Evolutionary conservation across 2,888 invertebrate genomes (phyloP).

Genomic region (Himalopsyche japonica): DNA sequence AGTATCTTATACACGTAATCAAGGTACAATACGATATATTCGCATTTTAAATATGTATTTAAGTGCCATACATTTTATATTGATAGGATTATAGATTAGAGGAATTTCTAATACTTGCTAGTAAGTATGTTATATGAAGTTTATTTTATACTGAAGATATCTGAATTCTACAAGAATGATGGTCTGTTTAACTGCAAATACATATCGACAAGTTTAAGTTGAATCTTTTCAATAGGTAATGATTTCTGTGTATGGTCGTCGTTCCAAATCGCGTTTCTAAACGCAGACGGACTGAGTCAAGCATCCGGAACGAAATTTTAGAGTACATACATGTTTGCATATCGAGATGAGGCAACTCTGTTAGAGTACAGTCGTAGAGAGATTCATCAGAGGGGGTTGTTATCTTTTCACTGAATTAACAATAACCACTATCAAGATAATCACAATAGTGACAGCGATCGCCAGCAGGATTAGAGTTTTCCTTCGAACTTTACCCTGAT

Average conservation of each 20-base stretch:
- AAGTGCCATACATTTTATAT: slow-evolving; percentile 7
- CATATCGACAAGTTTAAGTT: neutral
- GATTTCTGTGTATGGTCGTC: neutral
- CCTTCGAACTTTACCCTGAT: slow-evolving; percentile 76
- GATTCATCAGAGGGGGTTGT: slow-evolving; percentile 35
- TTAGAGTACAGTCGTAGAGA: neutral
- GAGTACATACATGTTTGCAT: neutral
- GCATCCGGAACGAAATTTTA: neutral
- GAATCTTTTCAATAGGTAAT: neutral
- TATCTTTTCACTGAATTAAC: slow-evolving; percentile 62
- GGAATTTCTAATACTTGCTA: slow-evolving; percentile 2
- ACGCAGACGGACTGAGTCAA: neutral
- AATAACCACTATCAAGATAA: slow-evolving; percentile 70
- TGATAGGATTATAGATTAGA: neutral
- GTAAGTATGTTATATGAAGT: neutral
- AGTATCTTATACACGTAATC: slow-evolving; percentile 8
- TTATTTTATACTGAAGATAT: neutral
- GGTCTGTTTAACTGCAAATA: neutral
- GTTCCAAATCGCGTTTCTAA: neutral
- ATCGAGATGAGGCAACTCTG: neutral
- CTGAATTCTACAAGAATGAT: neutral
- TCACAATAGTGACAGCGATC: slow-evolving; percentile 68
- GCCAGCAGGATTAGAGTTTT: slow-evolving; percentile 73
- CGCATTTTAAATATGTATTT: slow-evolving; percentile 11
- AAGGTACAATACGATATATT: slow-evolving; percentile 20